Evolutionary conservation across 2,888 invertebrate species (phyloP), one percentile per base, ranked within the genome.

Genomic region (Nomada goodeniana): DNA sequence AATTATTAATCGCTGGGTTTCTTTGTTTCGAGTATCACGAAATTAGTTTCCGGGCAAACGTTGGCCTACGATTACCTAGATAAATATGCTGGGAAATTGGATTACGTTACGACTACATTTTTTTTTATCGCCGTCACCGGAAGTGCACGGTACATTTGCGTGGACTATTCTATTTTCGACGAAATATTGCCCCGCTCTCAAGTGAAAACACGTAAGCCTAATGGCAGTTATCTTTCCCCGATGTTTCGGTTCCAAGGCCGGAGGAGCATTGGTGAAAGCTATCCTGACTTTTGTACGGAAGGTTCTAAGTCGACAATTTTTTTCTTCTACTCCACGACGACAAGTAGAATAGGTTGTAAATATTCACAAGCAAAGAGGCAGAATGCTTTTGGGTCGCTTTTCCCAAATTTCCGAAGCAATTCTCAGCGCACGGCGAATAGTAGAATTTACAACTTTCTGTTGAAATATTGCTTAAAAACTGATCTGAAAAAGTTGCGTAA

Each of bases 201-300:
- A 61, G 50, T 15, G 50, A 60, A 44, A 53, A 18, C 44, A 26
- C n/a, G 29, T 44, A 29, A 73, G 44, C n/a, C 44, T 44, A 73
- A 64, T 53, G 52, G 52, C 29, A 64, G 42, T 44, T 64, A 73
- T 64, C 64, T 73, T 55, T 20, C 11, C 23, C 9, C 29, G 23
- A 59, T 3, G 26, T 20, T 29, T 60, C n/a, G n/a, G 11, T 23
- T 55, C 29, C 72, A 26, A 57, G 47, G 47, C 47, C 20, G 36
- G 20, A 23, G 2, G 9, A 9, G 29, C 29, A 36, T 20, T 5
- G 10, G 26, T 61, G 52, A 72, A 73, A 50, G 23, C 63, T 50
- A 50, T 10, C 29, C 50, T 50, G 4, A 50, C 26, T n/a, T 47
- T 44, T 15, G 50, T 13, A 18, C 13, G 29, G 26, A 23, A 55